A percentile compares a stretch with the other conserved stretches of the same genome.
phyloP scores from a whole-genome alignment of 2,888 invertebrate genomes.

The Rhagonycha fulva region DNA sequence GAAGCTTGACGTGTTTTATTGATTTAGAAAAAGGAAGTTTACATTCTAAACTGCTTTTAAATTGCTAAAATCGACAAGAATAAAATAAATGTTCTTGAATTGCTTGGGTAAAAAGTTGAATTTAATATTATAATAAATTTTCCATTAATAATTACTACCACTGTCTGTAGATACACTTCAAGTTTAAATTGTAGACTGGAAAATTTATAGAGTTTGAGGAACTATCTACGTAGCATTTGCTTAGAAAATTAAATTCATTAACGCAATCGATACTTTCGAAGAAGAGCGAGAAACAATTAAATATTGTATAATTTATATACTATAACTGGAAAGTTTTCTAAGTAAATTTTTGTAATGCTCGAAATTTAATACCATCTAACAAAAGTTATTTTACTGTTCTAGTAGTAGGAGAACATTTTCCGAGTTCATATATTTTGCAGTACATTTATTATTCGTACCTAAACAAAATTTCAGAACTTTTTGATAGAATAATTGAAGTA shows the following conservation, averaged over 20 bases:
- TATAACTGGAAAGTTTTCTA: background rate
- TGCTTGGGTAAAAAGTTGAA: background rate
- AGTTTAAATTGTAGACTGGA: background rate
- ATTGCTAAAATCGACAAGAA: background rate
- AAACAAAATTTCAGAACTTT: background rate
- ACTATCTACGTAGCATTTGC: background rate
- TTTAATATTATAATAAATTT: background rate
- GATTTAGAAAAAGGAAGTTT: conserved; percentile 10
- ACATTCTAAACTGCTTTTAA: background rate
- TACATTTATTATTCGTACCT: background rate
- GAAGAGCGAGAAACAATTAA: background rate
- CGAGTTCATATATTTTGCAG: background rate
- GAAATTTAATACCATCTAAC: background rate
- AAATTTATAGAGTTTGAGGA: background rate
- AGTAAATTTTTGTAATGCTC: background rate
- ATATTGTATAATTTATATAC: background rate
- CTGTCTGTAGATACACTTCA: background rate
- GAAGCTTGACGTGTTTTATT: conserved; percentile 23
- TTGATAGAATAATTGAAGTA: background rate
- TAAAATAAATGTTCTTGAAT: background rate
- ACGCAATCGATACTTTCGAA: background rate
- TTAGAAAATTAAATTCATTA: background rate
- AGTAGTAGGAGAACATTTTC: background rate
- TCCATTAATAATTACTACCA: background rate
- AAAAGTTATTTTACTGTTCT: background rate